Base-by-base conservation (phyloP, 2,888 invertebrate species). In the Metacarcinus magister region DNA sequence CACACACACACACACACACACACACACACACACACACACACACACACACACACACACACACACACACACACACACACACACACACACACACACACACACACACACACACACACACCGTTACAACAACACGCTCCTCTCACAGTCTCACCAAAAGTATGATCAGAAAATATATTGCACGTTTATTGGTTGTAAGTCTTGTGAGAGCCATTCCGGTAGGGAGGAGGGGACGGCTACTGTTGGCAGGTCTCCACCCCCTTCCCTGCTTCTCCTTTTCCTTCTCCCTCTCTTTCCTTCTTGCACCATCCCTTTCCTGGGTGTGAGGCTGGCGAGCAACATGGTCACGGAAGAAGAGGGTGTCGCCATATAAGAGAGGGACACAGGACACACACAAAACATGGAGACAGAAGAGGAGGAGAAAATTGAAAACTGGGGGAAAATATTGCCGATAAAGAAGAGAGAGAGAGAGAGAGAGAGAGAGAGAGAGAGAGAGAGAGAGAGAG, bases 11-110 rank as follows among this genome's bases (percentile, higher is more conserved):
- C 48, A 48, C 48, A 48, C 48, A 60, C 60, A 60, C 60, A 60
- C 60, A 60, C 60, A 60, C 60, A 60, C 60, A 60, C 67, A 23
- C 23, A 23, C 67, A 23, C 67, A 23, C n/a, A 67, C 67, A 67
- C 67, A 67, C 67, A 67, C 67, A 67, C 67, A 67, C 67, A 67
- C 67, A 67, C 67, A 67, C 67, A 67, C 67, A 82, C 82, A 82
- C 82, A 82, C 82, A 82, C 82, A 82, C 82, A 82, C 82, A 82
- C 82, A 82, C 82, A 82, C 82, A 82, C 82, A 82, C 82, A 82
- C 82, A 82, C 82, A 82, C 82, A 82, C 82, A 82, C 82, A 82
- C 82, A 82, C 82, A 82, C 82, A 82, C 82, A 82, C 82, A 82
- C 82, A 82, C 82, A 82, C 82, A 82, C 82, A 82, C 82, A 82